Conservation (phyloP, 1,140 invertebrate species). For the Cotesia chilonis region DNA sequence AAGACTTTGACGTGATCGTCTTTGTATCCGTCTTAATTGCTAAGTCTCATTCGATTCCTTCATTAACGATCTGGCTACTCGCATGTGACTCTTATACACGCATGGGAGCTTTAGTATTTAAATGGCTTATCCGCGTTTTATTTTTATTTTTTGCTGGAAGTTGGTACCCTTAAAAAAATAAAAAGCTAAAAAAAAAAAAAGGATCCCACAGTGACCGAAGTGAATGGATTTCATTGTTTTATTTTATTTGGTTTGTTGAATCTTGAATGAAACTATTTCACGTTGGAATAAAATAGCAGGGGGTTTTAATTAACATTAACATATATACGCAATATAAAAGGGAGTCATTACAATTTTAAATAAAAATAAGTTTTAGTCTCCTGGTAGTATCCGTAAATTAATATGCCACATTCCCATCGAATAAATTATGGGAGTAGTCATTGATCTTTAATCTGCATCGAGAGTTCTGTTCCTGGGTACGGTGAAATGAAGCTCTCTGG, state of each 20-base stretch:
- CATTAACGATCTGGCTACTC: conserved; percentile 26
- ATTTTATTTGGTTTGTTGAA: conserved; percentile 7
- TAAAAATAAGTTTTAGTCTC: conserved; percentile 32
- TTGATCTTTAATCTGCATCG: conserved; percentile 4
- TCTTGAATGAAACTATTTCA: conserved; percentile 29
- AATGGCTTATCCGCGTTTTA: conserved; percentile 33
- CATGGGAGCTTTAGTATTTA: conserved; percentile 2
- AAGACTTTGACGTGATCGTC: conserved; percentile 27
- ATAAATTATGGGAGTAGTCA: conserved; percentile 35
- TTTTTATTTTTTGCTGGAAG: not conserved
- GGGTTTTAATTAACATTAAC: conserved; percentile 30
- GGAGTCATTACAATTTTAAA: conserved; percentile 14
- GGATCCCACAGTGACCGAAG: not conserved
- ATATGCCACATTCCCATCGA: conserved; percentile 37
- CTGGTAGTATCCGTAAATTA: conserved; percentile 35
- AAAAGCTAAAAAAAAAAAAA: not conserved
- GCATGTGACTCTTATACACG: not conserved
- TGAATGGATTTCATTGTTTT: not conserved
- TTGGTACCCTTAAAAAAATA: too few relatives aligned
- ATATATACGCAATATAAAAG: conserved; percentile 1
- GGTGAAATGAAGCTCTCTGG: not conserved
- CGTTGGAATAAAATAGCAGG: conserved; percentile 8
- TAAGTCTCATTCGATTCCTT: conserved; percentile 28
- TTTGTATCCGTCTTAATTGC: conserved; percentile 33
- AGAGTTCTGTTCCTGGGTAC: too few relatives aligned